phyloP scores from a whole-genome alignment of 2,113 vertebrate genomes.

The Eulemur rufifrons region DNA sequence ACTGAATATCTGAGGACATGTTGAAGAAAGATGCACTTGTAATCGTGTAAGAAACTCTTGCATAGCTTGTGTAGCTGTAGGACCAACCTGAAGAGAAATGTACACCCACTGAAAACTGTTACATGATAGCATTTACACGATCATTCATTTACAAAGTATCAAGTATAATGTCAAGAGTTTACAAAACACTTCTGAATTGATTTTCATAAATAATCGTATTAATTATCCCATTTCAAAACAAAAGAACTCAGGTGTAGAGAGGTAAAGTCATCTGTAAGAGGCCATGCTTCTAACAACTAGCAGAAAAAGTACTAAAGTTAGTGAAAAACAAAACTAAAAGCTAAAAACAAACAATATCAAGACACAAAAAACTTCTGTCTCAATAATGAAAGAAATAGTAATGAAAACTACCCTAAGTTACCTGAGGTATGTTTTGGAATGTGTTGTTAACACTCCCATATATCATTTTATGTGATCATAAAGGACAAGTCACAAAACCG shows the following conservation, averaged over 20 bases:
- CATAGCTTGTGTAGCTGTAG: slow-evolving; percentile 99
- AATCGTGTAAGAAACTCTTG: slow-evolving; percentile 97
- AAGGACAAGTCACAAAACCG: not conserved
- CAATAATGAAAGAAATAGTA: not conserved
- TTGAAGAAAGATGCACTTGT: slow-evolving; percentile 97
- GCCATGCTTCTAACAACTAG: not conserved
- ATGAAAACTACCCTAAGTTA: not conserved
- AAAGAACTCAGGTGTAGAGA: not conserved
- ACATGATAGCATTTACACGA: not conserved
- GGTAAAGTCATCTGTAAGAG: not conserved
- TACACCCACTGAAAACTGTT: not conserved
- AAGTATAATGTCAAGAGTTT: not conserved
- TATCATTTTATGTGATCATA: not conserved
- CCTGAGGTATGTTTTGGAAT: not conserved
- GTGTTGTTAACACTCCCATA: not conserved
- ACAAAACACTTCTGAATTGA: not conserved
- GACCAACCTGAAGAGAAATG: slow-evolving; percentile 89
- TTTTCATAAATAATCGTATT: not conserved
- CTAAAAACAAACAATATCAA: not conserved
- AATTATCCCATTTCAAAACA: not conserved
- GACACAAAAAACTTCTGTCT: not conserved
- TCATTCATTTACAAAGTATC: not conserved
- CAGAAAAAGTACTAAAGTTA: not conserved
- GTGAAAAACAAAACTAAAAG: not conserved
- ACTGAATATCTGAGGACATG: slow-evolving; percentile 98